Evolutionary conservation across 2,113 vertebrate genomes (phyloP).

Genomic region (Spilogale gracilis): DNA sequence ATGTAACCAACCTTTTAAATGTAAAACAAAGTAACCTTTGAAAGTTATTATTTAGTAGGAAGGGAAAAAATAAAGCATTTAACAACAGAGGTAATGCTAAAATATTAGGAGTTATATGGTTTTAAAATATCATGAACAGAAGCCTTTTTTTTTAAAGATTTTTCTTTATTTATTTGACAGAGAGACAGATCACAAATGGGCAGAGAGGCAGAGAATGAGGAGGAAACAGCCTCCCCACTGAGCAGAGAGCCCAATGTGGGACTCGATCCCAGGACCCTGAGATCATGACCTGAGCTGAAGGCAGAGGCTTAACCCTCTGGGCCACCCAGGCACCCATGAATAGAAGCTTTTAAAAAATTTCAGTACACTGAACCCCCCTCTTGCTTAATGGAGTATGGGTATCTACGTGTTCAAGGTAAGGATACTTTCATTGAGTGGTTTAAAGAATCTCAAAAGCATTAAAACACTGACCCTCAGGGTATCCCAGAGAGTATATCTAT

Average conservation of each 20-base stretch:
- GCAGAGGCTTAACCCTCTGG: too few species aligned
- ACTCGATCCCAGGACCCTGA: too few species aligned
- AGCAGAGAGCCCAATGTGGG: too few species aligned
- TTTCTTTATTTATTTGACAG: too few species aligned
- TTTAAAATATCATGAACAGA: background rate
- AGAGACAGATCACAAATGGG: too few species aligned
- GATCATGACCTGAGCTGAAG: too few species aligned
- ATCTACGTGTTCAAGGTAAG: background rate
- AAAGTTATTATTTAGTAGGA: background rate
- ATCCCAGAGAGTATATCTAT: background rate
- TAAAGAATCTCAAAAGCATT: background rate
- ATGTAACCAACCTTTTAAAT: background rate
- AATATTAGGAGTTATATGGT: background rate
- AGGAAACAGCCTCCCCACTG: too few species aligned
- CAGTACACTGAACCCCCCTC: background rate
- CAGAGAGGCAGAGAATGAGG: too few species aligned
- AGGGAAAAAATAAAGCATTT: background rate
- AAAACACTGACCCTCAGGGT: background rate
- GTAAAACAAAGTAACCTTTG: constrained; percentile 19
- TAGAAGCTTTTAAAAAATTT: background rate
- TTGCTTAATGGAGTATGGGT: background rate
- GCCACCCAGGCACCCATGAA: too few species aligned
- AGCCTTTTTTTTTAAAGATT: background rate
- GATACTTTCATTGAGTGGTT: background rate
- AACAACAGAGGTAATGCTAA: background rate